A percentile compares a stretch with the other conserved stretches of the same genome.
Conservation (phyloP, 2,113 vertebrate species). For the Bettongia penicillata region DNA sequence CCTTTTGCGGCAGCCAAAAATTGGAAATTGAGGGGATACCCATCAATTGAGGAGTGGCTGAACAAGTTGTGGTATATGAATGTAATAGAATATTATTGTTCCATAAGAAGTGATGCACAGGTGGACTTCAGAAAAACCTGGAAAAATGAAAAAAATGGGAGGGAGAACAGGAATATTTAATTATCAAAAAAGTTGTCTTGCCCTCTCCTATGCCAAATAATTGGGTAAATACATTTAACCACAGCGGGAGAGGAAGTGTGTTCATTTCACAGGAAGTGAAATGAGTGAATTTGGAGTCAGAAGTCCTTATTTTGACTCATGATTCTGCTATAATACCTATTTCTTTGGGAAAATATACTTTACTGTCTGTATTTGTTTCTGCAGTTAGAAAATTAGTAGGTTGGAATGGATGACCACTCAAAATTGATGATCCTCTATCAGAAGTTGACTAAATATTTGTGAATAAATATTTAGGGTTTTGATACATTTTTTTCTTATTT, state of each 20-base stretch:
- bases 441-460: constrained; percentile 56
- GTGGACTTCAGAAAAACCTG: too few species aligned
- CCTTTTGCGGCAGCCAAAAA: too few species aligned
- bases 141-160: background rate
- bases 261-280: background rate
- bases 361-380: background rate
- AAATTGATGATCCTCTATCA: background rate
- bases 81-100: too few species aligned
- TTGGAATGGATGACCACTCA: background rate
- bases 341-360: background rate
- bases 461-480: constrained; percentile 43
- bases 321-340: background rate
- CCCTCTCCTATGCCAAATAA: background rate
- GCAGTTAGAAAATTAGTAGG: background rate
- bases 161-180: background rate
- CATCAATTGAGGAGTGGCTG: too few species aligned
- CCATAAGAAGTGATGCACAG: too few species aligned
- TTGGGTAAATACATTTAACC: background rate
- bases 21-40: too few species aligned
- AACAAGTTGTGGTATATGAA: too few species aligned
- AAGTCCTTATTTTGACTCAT: background rate
- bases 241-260: background rate
- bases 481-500: constrained; percentile 70
- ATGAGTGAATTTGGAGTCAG: background rate
- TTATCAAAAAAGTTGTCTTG: background rate